phyloP scores from a whole-genome alignment of 1,140 invertebrate species.

The Drosophila seguyi region DNA sequence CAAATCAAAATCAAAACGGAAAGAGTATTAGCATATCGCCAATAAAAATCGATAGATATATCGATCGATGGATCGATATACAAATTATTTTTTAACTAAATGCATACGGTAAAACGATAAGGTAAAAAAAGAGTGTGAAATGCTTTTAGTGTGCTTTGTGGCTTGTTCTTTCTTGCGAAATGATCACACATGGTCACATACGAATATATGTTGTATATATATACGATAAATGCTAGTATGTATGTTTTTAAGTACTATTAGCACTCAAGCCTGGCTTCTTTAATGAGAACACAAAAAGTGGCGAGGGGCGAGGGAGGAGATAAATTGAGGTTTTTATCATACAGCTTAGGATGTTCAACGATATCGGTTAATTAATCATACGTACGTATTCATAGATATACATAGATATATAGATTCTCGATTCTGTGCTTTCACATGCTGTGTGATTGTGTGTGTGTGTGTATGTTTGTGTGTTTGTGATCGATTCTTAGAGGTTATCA shows the following conservation, averaged over 20 bases:
- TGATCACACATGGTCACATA: conserved; percentile 51
- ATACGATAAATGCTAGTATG: conserved; percentile 38
- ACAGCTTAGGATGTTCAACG: conserved; percentile 60
- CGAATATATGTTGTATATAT: conserved; percentile 31
- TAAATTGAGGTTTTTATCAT: conserved; percentile 49
- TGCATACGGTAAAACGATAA: conserved; percentile 37
- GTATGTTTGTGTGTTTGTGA: conserved; percentile 20
- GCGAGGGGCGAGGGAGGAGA: conserved; percentile 42
- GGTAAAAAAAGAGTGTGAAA: conserved; percentile 42
- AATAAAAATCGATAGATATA: conserved; percentile 22
- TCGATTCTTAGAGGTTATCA: conserved; percentile 50
- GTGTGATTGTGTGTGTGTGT: conserved; percentile 36
- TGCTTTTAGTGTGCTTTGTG: conserved; percentile 44
- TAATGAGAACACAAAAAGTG: conserved; percentile 46
- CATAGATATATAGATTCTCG: conserved; percentile 43
- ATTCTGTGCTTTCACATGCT: conserved; percentile 64
- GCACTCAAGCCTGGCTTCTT: conserved; percentile 55
- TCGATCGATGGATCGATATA: conserved; percentile 45
- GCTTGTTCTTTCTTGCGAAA: conserved; percentile 23
- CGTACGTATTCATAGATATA: conserved; percentile 39
- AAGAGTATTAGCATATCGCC: conserved; percentile 53
- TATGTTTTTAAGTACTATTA: conserved; percentile 47
- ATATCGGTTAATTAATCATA: conserved; percentile 50
- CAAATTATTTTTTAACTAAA: conserved; percentile 48
- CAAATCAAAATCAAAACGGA: conserved; percentile 46